Percentiles rank a stretch among this genome's conserved stretches.
Conservation (phyloP, 2,888 invertebrate genomes). For the Ormyrus labotus region DNA sequence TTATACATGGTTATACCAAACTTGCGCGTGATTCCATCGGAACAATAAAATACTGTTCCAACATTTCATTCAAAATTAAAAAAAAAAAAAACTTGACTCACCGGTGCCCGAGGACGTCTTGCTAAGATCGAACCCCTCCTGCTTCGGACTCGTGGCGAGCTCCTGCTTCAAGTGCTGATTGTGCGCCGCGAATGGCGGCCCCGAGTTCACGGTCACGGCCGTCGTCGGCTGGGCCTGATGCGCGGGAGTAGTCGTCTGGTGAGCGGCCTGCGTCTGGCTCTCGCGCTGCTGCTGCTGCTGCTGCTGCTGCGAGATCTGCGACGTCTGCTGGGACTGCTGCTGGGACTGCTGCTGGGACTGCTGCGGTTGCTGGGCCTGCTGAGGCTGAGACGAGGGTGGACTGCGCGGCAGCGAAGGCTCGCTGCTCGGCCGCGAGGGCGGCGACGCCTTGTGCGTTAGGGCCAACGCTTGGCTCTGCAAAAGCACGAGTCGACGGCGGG, state of each 20-base stretch:
- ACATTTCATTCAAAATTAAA: not conserved
- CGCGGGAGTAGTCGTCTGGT: constrained; percentile 57
- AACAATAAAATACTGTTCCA: too few relatives aligned
- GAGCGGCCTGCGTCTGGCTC: constrained; percentile 59
- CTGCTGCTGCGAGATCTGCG: constrained; percentile 46
- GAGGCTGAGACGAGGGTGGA: constrained; percentile 66
- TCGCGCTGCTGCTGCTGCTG: constrained; percentile 67
- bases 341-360: constrained; percentile 70
- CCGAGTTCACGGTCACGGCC: constrained; percentile 63
- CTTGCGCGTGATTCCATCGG: too few relatives aligned
- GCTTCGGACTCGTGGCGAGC: constrained; percentile 78
- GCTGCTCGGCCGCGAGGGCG: constrained; percentile 75
- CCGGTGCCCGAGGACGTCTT: constrained; percentile 81
- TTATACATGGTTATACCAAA: too few relatives aligned
- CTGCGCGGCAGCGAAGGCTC: constrained; percentile 73
- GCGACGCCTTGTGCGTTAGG: constrained; percentile 79
- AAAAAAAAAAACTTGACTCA: constrained; percentile 72
- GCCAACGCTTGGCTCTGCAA: constrained; percentile 83
- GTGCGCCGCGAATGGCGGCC: constrained; percentile 68
- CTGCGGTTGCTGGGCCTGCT: constrained; percentile 67
- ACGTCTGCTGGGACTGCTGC: constrained; percentile 54
- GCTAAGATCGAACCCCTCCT: constrained; percentile 80
- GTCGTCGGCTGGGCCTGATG: constrained; percentile 55
- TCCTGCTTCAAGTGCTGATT: constrained; percentile 73
- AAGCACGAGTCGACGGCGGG: constrained; percentile 52